Conservation (phyloP, 1,140 invertebrate genomes). For the Drosophila rhopaloa region DNA sequence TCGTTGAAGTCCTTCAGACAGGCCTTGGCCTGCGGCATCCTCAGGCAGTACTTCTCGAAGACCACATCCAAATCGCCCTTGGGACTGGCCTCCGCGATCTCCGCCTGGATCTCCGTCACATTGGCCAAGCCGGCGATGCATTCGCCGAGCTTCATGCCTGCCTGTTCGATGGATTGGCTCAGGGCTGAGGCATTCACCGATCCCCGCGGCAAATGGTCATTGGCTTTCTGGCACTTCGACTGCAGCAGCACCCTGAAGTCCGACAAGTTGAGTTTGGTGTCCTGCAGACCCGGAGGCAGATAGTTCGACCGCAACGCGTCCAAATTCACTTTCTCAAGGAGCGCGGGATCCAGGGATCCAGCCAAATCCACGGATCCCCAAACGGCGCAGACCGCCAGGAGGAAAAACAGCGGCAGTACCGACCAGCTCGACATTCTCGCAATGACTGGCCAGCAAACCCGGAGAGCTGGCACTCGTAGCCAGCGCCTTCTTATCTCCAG, state of each 20-base stretch:
- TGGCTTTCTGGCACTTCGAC: conserved; percentile 66
- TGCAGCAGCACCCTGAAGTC: conserved; percentile 54
- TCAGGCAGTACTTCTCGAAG: conserved; percentile 87
- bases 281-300: conserved; percentile 46
- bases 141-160: conserved; percentile 49
- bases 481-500: background rate
- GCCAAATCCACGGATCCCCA: conserved; percentile 16
- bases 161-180: conserved; percentile 44
- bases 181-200: conserved; percentile 30
- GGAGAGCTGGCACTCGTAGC: background rate
- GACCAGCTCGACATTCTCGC: conserved; percentile 30
- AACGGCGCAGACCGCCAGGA: conserved; percentile 3
- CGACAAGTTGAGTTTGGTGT: conserved; percentile 43
- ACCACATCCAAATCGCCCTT: conserved; percentile 86
- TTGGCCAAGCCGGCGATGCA: conserved; percentile 86
- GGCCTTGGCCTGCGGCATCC: conserved; percentile 86
- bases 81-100: conserved; percentile 87
- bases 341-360: conserved; percentile 2
- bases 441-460: conserved; percentile 18
- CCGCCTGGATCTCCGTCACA: conserved; percentile 85
- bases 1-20: conserved; percentile 88
- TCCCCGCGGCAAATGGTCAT: conserved; percentile 11
- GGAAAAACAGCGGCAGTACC: background rate
- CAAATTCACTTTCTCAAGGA: conserved; percentile 41
- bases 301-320: conserved; percentile 47